Conservation (phyloP, 2,113 vertebrate genomes). For the Alethe diademata region DNA sequence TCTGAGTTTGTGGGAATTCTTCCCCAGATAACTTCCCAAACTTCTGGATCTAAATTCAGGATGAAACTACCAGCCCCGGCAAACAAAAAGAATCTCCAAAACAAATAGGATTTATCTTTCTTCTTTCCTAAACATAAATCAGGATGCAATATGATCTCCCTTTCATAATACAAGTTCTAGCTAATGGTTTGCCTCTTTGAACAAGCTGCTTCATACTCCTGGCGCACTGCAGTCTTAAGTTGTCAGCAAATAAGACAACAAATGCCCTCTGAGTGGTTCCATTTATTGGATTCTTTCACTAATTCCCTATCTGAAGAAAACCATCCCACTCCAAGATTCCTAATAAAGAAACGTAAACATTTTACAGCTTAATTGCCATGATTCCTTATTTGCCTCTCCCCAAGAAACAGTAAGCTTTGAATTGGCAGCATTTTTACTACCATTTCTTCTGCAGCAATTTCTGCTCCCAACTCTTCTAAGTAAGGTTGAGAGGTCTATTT, state of each 20-base stretch:
- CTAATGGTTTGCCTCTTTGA: not conserved
- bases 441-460: not conserved
- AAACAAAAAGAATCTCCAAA: not conserved
- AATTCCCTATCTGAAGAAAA: not conserved
- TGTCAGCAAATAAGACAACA: not conserved
- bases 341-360: not conserved
- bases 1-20: rapidly evolving
- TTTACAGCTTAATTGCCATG: not conserved
- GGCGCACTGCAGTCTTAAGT: not conserved
- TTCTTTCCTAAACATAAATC: not conserved
- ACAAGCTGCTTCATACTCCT: not conserved
- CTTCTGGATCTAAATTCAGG: not conserved
- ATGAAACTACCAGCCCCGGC: not conserved
- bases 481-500: not conserved
- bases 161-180: not conserved
- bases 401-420: not conserved
- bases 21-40: not conserved
- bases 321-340: not conserved
- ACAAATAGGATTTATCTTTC: not conserved
- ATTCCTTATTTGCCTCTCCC: not conserved
- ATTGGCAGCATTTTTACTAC: not conserved
- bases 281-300: not conserved
- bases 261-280: not conserved
- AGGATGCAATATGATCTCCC: not conserved
- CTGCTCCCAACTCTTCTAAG: not conserved